Evolutionary conservation across 2,888 invertebrate species (phyloP).

Genomic region (Cephalotes varians): DNA sequence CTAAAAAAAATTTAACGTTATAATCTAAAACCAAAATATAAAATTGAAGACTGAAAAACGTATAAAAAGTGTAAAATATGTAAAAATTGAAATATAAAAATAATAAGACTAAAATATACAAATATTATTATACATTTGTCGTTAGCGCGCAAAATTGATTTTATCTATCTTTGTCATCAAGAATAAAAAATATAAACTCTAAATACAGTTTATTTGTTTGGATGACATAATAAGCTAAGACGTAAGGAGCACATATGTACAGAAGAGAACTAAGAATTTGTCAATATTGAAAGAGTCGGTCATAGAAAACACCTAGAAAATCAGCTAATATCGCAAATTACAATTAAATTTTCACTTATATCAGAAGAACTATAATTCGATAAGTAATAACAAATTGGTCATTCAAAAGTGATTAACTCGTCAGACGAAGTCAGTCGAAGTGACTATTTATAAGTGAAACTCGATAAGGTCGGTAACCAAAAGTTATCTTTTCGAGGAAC

Average conservation of each 20-base stretch:
- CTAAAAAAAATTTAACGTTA: neutral
- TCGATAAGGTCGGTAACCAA: conserved; percentile 1
- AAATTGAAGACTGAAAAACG: too few relatives aligned
- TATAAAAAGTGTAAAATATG: too few relatives aligned
- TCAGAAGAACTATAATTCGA: conserved; percentile 1
- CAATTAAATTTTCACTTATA: conserved; percentile 9
- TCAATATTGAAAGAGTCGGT: neutral
- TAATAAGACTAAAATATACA: neutral
- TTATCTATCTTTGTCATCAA: neutral
- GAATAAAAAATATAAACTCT: neutral
- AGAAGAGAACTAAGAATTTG: conserved; percentile 9
- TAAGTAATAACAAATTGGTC: neutral
- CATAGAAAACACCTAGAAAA: neutral
- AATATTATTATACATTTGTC: neutral
- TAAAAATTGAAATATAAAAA: too few relatives aligned
- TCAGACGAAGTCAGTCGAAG: neutral
- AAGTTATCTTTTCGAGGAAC: neutral
- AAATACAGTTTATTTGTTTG: neutral
- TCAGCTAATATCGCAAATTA: neutral
- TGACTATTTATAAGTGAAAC: conserved; percentile 35
- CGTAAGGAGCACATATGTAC: neutral
- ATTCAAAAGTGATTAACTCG: neutral
- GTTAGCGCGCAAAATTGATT: neutral
- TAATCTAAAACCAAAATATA: neutral
- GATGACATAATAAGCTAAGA: neutral